Percentiles rank a stretch among this genome's conserved stretches.
Evolutionary conservation across 1,140 invertebrate species (phyloP).

Genomic region (Carcinoscorpius rotundicauda): DNA sequence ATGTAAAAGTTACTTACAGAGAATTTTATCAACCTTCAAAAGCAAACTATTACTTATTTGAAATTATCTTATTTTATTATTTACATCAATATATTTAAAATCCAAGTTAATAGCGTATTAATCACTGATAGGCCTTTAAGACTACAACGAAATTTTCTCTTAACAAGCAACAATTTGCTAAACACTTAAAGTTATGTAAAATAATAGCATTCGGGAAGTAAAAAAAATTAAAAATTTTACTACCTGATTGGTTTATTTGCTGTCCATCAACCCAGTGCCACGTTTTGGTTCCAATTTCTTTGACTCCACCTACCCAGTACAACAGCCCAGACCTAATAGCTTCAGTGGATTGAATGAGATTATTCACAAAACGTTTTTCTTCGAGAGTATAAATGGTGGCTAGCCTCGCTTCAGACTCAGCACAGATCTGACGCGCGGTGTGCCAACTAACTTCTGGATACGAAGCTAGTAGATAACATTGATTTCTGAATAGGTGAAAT

Average conservation of each 20-base stretch:
- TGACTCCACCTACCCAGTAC: slow-evolving; percentile 49
- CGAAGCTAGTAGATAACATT: slow-evolving; percentile 55
- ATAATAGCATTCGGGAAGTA: no score
- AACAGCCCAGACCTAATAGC: slow-evolving; percentile 51
- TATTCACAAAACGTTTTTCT: slow-evolving; percentile 43
- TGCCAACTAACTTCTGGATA: slow-evolving; percentile 57
- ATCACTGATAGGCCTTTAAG: no score
- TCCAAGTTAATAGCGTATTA: no score
- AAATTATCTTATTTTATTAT: no score
- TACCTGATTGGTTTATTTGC: slow-evolving; percentile 39
- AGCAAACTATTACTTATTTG: no score
- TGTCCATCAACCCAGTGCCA: slow-evolving; percentile 48
- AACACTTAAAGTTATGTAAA: no score
- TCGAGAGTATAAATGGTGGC: slow-evolving; percentile 12
- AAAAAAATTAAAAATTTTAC: slow-evolving; percentile 18
- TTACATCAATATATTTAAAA: no score
- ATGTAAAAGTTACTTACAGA: no score
- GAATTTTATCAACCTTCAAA: no score
- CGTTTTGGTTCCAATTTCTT: slow-evolving; percentile 25
- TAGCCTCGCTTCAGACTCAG: slow-evolving; percentile 40
- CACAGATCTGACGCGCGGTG: slow-evolving; percentile 56
- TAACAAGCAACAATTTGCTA: no score
- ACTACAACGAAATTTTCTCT: no score
- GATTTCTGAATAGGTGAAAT: slow-evolving; percentile 13
- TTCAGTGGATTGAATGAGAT: slow-evolving; percentile 47